phyloP scores from a whole-genome alignment of 2,797 vertebrate species.

The Threskiornis aethiopicus region DNA sequence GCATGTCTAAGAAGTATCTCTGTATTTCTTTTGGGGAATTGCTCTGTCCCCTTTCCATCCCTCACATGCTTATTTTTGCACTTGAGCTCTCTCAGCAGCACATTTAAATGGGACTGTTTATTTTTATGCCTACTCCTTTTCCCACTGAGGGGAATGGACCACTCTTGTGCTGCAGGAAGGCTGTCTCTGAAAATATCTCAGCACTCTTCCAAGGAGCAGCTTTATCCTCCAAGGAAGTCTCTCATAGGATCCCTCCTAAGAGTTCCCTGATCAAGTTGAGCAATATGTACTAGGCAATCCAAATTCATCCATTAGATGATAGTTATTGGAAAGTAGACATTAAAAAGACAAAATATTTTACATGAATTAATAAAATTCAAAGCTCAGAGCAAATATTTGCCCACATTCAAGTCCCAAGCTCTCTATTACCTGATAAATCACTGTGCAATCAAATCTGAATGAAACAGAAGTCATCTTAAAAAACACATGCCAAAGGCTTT shows the following conservation, averaged over 20 bases:
- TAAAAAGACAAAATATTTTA: not conserved
- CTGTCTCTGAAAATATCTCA: not conserved
- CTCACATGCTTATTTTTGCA: not conserved
- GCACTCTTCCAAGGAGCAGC: not conserved
- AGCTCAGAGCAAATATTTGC: not conserved
- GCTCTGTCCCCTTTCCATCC: not conserved
- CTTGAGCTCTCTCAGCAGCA: not conserved
- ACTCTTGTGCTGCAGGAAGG: not conserved
- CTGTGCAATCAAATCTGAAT: not conserved
- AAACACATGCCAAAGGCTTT: not conserved
- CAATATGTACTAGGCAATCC: not conserved
- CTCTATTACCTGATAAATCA: not conserved
- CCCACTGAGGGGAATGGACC: not conserved
- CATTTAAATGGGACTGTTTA: not conserved
- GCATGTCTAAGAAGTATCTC: not conserved
- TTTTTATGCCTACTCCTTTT: not conserved
- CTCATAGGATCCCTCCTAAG: not conserved
- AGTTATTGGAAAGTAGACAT: not conserved
- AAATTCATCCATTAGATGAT: not conserved
- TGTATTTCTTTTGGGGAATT: not conserved
- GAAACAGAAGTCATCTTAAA: not conserved
- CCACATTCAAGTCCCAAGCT: not conserved
- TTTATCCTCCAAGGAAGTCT: not conserved
- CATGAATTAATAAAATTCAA: not conserved
- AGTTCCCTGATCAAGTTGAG: not conserved